Evolutionary conservation across 2,888 invertebrate genomes (phyloP).

Genomic region (Spicauda simplicius): DNA sequence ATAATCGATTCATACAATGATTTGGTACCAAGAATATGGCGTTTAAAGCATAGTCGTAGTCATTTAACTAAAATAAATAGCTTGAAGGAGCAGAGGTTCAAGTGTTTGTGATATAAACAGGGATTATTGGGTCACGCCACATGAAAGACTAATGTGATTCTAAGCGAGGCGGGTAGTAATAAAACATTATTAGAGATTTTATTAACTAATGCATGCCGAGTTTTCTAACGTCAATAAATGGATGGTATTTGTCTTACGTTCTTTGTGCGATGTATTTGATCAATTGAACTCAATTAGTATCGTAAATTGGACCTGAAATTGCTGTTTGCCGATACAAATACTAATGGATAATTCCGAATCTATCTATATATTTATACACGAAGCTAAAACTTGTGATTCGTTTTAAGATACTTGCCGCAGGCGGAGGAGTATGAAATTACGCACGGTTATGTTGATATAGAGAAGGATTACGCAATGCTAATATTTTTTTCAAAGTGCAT

Average conservation of each 20-base stretch:
- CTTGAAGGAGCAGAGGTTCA: conserved; percentile 28
- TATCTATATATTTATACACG: no score
- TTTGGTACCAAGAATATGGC: no score
- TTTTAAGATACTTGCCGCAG: no score
- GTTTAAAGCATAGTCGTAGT: neutral
- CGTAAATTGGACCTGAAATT: neutral
- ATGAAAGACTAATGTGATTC: conserved; percentile 27
- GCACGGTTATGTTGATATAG: no score
- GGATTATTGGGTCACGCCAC: conserved; percentile 31
- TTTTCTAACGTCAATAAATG: conserved; percentile 8
- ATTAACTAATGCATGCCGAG: conserved; percentile 23
- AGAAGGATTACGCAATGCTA: no score
- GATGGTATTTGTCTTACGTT: conserved; percentile 17
- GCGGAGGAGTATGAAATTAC: no score
- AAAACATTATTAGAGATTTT: conserved; percentile 32
- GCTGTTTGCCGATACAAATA: neutral
- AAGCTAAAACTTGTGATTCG: no score
- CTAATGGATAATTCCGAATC: neutral
- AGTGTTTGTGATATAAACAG: conserved; percentile 31
- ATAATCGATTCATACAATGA: no score
- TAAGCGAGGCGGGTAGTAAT: conserved; percentile 22
- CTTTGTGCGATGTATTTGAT: conserved; percentile 9
- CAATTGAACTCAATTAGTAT: conserved; percentile 31
- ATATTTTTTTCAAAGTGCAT: no score
- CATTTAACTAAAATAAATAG: conserved; percentile 26